Conservation (phyloP, 2,888 invertebrate species). For the Amitus sp. region DNA sequence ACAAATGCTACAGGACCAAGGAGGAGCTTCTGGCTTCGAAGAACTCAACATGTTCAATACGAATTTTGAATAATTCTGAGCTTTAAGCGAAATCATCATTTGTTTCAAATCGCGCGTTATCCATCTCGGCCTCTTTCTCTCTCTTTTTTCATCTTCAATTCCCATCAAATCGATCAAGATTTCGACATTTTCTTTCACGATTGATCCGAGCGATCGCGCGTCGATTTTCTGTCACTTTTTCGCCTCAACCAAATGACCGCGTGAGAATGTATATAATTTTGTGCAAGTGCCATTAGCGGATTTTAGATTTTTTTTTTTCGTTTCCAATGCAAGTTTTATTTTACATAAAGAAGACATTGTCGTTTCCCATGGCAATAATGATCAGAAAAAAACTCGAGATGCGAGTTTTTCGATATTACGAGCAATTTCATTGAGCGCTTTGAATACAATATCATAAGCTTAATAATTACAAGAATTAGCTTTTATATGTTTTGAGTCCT, state of each 20-base stretch:
- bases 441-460: slow-evolving; percentile 46
- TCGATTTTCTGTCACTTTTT: not conserved
- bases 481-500: slow-evolving; percentile 46
- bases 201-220: not conserved
- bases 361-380: no score
- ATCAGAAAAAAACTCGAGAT: no score
- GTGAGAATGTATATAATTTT: not conserved
- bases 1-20: slow-evolving; percentile 87
- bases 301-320: slow-evolving; percentile 1
- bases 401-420: no score
- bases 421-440: slow-evolving; percentile 49
- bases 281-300: slow-evolving; percentile 24
- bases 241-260: slow-evolving; percentile 7
- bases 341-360: no score
- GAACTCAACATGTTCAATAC: slow-evolving; percentile 93
- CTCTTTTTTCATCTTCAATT: no score
- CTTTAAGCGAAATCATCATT: slow-evolving; percentile 17
- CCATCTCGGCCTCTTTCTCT: slow-evolving; percentile 5
- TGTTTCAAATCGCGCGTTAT: not conserved
- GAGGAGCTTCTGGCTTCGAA: slow-evolving; percentile 84
- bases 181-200: slow-evolving; percentile 2
- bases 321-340: not conserved
- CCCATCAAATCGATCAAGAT: not conserved
- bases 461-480: slow-evolving; percentile 15
- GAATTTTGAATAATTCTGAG: slow-evolving; percentile 72